Evolutionary conservation across 2,888 invertebrate genomes (phyloP).

Genomic region (Anticlea derivata): DNA sequence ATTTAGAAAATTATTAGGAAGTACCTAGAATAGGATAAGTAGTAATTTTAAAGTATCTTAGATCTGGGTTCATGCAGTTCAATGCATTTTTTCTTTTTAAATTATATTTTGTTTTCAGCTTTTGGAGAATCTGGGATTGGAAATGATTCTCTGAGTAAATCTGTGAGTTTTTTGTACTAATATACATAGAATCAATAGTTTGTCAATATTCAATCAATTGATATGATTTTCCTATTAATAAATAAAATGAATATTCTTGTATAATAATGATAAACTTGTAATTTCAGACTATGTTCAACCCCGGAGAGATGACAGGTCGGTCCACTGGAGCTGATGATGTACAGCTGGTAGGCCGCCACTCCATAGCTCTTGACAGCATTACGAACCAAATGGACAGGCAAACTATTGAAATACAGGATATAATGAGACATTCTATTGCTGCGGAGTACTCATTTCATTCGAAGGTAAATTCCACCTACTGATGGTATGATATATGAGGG

Average conservation of each 20-base stretch:
- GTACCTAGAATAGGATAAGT: too few species aligned
- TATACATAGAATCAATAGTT: too few species aligned
- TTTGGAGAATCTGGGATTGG: conserved; percentile 65
- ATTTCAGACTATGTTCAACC: conserved; percentile 68
- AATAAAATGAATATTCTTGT: too few species aligned
- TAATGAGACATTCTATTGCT: conserved; percentile 74
- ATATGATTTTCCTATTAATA: too few species aligned
- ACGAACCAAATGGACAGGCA: conserved; percentile 66
- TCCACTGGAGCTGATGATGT: conserved; percentile 67
- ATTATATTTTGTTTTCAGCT: conserved; percentile 44
- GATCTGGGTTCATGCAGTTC: too few species aligned
- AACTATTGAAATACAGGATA: conserved; percentile 61
- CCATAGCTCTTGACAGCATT: conserved; percentile 57
- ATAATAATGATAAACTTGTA: too few species aligned
- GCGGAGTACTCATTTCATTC: conserved; percentile 70
- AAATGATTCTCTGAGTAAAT: conserved; percentile 55
- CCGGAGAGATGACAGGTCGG: conserved; percentile 74
- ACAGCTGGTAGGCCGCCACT: conserved; percentile 52
- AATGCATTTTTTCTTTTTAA: neutral
- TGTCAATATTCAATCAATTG: too few species aligned
- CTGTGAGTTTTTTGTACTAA: conserved; percentile 28
- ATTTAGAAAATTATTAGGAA: too few species aligned
- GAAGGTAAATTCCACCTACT: too few species aligned
- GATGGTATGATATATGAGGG: too few species aligned
- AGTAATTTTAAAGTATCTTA: too few species aligned